Conservation (phyloP, 2,888 invertebrate genomes). For the Lutraria lutraria region DNA sequence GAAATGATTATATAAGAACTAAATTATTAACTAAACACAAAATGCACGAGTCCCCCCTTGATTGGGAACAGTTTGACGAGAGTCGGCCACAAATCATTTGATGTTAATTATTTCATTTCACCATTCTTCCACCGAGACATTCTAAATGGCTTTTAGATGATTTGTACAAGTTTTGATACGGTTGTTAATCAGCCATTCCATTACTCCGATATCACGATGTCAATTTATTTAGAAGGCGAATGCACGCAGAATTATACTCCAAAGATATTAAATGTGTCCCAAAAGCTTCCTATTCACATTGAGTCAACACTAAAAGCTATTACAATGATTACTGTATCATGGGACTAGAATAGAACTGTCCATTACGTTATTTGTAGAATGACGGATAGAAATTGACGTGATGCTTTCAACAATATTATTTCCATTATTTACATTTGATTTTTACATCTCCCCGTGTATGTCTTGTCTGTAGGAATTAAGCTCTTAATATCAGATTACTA, state of each 20-base stretch:
- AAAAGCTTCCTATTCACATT: constrained; percentile 4
- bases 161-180: constrained; percentile 30
- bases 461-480: neutral
- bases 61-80: neutral
- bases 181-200: constrained; percentile 40
- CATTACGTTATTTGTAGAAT: constrained; percentile 37
- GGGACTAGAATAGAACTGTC: constrained; percentile 32
- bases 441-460: constrained; percentile 4
- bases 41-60: neutral
- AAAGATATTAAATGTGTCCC: constrained; percentile 34
- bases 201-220: constrained; percentile 41
- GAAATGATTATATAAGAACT: neutral
- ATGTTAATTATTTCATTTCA: constrained; percentile 32
- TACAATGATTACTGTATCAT: constrained; percentile 39
- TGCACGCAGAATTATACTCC: constrained; percentile 34
- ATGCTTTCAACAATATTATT: constrained; percentile 30
- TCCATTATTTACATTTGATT: constrained; percentile 21
- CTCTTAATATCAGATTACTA: constrained; percentile 17
- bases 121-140: constrained; percentile 19
- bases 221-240: constrained; percentile 38
- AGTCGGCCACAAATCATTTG: constrained; percentile 19
- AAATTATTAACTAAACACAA: neutral
- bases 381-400: constrained; percentile 32
- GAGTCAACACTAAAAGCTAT: constrained; percentile 43
- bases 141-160: constrained; percentile 37